phyloP scores from a whole-genome alignment of 1,140 invertebrate genomes.

The Drosophila mojavensis region DNA sequence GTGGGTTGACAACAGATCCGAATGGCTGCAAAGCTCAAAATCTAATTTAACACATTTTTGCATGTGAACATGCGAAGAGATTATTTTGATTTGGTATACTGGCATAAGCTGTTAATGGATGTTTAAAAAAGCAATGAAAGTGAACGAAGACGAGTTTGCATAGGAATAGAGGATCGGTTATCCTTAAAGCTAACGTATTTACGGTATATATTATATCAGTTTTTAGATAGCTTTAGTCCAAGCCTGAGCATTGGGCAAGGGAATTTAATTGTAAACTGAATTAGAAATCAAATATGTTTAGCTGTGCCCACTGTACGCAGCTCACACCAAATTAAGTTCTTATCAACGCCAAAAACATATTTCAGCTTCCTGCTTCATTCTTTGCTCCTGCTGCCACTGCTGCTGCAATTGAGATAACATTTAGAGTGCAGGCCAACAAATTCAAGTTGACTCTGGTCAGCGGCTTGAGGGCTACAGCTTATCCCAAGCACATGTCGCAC shows the following conservation, averaged over 20 bases:
- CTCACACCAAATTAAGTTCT: not conserved
- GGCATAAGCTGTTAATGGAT: no score
- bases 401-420: conserved; percentile 27
- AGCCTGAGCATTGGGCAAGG: no score
- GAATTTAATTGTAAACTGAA: no score
- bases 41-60: conserved; percentile 24
- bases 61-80: not conserved
- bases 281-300: not conserved
- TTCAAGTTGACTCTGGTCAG: conserved; percentile 45
- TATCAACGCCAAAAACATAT: conserved; percentile 2
- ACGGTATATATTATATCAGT: no score
- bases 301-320: not conserved
- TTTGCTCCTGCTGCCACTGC: not conserved
- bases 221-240: no score
- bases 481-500: conserved; percentile 25
- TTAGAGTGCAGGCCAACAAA: conserved; percentile 25
- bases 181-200: no score
- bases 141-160: no score
- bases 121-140: no score
- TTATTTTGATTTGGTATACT: not conserved
- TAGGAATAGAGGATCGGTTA: no score
- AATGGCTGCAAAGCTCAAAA: conserved; percentile 12
- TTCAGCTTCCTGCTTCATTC: no score
- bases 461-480: conserved; percentile 25
- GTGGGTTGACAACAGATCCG: conserved; percentile 12